Evolutionary conservation across 2,797 vertebrate genomes (phyloP), one percentile per base, ranked within the genome.

Genomic region (Tolypeutes matacus): DNA sequence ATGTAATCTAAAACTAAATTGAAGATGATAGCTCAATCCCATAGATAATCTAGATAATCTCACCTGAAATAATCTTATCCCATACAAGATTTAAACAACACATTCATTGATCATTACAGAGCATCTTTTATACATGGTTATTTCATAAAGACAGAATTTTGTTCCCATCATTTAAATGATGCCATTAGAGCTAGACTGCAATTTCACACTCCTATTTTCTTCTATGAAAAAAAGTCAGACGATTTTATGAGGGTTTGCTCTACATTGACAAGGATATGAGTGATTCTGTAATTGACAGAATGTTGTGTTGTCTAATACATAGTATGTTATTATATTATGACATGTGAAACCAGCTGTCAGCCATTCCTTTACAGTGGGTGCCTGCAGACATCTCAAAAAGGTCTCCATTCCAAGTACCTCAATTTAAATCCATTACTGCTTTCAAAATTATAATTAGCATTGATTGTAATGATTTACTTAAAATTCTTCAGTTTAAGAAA

Each of bases 281-380:
- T 97, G 94, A 97, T 97, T 97, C 97, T 93, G 97, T 98, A 97
- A 97, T 96, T 97, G 96, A 97, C 97, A 97, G 80, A 97, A 96
- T 98, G 97, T 94, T 97, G 96, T 96, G 23, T 93, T 98, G 96
- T 95, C 91, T 97, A 97, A 78, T 96, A 97, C 11, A 46, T 81
- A 97, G 94, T 96, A 93, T 97, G 97, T 98, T 97, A 97, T 97
- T 98, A 98, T 96, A 95, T 91, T 94, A 97, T 92, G 84, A 97
- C 96, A 97, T 97, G 93, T 95, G 95, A 98, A 98, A 97, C 97
- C 97, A 97, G 96, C 98, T 98, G 97, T 97, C 97, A 98, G 97
- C 94, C 96, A 97, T 97, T 97, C 96, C 91, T 97, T 97, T 97
- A 98, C 72, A 95, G 77, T 88, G 96, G 97, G 88, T 95, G 97